Conservation (phyloP, 2,888 invertebrate species). For the Isoperla grammatica region DNA sequence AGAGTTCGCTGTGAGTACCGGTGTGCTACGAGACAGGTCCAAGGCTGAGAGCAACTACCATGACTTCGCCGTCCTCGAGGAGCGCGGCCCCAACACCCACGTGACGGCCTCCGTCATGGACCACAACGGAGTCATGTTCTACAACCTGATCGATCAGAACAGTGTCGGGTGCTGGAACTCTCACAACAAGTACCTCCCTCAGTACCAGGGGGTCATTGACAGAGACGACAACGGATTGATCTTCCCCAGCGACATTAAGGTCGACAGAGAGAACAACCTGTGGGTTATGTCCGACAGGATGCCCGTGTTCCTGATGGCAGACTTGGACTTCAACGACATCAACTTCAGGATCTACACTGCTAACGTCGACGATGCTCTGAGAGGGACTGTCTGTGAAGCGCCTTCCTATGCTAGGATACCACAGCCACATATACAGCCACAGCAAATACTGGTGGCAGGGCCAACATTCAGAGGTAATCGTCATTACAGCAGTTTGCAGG, state of each 20-base stretch:
- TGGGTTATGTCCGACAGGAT: slow-evolving; percentile 81
- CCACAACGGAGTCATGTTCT: slow-evolving; percentile 67
- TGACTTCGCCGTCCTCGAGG: slow-evolving; percentile 51
- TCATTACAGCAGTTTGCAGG: too few relatives aligned
- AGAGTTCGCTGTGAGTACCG: slow-evolving; percentile 73
- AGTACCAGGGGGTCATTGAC: slow-evolving; percentile 60
- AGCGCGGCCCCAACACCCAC: slow-evolving; percentile 61
- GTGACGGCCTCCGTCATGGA: slow-evolving; percentile 71
- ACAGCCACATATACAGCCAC: slow-evolving; percentile 28
- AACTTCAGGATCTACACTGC: slow-evolving; percentile 73
- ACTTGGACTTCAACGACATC: slow-evolving; percentile 66
- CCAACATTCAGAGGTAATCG: too few relatives aligned
- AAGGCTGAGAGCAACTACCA: slow-evolving; percentile 63
- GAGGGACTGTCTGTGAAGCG: slow-evolving; percentile 66
- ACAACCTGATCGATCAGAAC: slow-evolving; percentile 73
- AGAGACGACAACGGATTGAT: slow-evolving; percentile 69
- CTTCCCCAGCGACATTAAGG: slow-evolving; percentile 75
- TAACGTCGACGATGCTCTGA: slow-evolving; percentile 57
- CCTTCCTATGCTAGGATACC: background rate
- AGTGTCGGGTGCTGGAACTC: slow-evolving; percentile 80
- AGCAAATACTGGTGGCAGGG: background rate
- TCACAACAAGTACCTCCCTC: slow-evolving; percentile 55
- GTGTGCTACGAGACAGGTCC: slow-evolving; percentile 61
- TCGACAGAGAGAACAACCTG: slow-evolving; percentile 57
- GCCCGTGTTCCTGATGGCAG: slow-evolving; percentile 67